Evolutionary conservation across 2,797 vertebrate species (phyloP).

Genomic region (Ataeniobius toweri): DNA sequence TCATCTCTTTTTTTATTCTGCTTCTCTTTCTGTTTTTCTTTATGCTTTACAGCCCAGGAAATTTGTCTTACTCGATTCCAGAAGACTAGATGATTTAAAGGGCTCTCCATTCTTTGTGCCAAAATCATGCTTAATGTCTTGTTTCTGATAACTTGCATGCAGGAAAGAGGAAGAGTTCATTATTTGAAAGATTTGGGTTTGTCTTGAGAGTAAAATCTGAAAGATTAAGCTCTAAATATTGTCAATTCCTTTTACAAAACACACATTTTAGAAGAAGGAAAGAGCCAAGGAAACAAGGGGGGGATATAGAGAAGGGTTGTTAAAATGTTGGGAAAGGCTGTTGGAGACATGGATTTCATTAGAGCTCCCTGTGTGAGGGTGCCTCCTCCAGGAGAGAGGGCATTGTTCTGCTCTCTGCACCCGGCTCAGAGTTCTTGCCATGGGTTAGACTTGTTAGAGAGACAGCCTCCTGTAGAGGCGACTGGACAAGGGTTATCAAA

Average conservation of each 20-base stretch:
- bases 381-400: constrained; percentile 53
- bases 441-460: constrained; percentile 69
- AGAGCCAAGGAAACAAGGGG: constrained; percentile 7
- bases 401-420: constrained; percentile 66
- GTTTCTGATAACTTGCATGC: constrained; percentile 29
- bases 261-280: constrained; percentile 35
- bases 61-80: constrained; percentile 46
- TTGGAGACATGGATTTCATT: constrained; percentile 68
- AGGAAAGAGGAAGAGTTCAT: constrained; percentile 5
- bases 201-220: constrained; percentile 1
- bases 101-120: not conserved
- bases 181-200: constrained; percentile 18
- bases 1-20: constrained; percentile 42
- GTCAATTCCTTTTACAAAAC: constrained; percentile 38
- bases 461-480: constrained; percentile 74
- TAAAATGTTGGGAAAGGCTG: constrained; percentile 33
- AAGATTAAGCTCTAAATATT: not conserved
- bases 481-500: constrained; percentile 75
- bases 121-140: constrained; percentile 25
- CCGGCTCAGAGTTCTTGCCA: constrained; percentile 64
- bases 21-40: constrained; percentile 27
- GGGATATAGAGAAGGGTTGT: constrained; percentile 14
- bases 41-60: constrained; percentile 39
- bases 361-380: constrained; percentile 55
- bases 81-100: constrained; percentile 41